Base-by-base conservation (phyloP, 2,888 invertebrate genomes). In the Pegoplata infirma region DNA sequence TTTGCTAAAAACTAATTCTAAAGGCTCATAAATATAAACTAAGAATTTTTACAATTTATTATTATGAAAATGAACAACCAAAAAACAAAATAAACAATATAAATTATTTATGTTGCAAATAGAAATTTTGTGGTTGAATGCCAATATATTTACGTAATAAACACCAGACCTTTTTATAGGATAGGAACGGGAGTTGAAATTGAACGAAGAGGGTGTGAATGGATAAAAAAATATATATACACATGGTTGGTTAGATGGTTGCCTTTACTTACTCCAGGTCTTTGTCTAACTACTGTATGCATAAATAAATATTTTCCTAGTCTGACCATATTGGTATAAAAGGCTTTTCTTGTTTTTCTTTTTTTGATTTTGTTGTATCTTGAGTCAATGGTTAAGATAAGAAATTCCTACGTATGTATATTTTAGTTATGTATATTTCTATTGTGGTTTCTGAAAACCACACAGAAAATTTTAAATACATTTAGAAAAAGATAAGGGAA, bases 91-190 rank as follows among this genome's bases (percentile, higher is more conserved):
- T 5, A 23, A n/a, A 28, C 49, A 61, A 56, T 66, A 66, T 75
- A 75, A 79, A 79, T 79, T 66, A 79, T 79, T 79, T 67, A 74
- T 79, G 55, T 53, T 66, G 47, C 49, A 79, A 75, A 79, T 79
- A 66, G 71, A 75, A 75, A 66, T 75, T 64, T 64, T 75, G 78
- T 69, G 69, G 74, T 71, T 55, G 47, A 66, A 68, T 64, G 69
- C 58, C 68, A 59, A 73, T 68, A 63, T 61, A 67, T 67, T 53
- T 28, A 32, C 59, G 25, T 49, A 61, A 64, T 28, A 56, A 64
- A 64, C 21, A 66, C 32, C 32, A 32, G 32, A 32, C 8, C 32
- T 25, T 25, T 25, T 3, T 25, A 5, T 3, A 25, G 25, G 5
- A 25, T 25, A 25, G 6, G 3, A 25, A n/a, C n/a, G n/a, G n/a